Base-by-base conservation (phyloP, 2,888 invertebrate genomes). In the Cantharis flavilabris region DNA sequence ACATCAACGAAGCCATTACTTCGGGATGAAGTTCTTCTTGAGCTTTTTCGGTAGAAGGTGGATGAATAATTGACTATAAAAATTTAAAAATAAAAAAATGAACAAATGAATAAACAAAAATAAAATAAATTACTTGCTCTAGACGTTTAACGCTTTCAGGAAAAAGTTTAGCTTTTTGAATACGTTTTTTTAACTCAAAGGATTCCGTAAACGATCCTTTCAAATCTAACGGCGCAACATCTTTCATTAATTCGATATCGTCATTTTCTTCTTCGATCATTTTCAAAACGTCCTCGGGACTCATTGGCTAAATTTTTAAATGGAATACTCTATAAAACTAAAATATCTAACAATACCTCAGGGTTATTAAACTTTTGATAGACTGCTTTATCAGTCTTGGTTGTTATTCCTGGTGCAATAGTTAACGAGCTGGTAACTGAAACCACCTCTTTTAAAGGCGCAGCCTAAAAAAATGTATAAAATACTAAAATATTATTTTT, bases 1-100 rank as follows among this genome's bases (percentile, higher is more conserved):
- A 85, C 85, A 88, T 86, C 62, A 88, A 84, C 13, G 83, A 81
- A 1, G 87, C 87, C 76, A 88, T 81, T 7, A 86, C 81, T 83
- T 88, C 88, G 9, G 88, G 88, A 10, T 84, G 81, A 0, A 86
- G 81, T 78, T 88, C 88, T 3, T 83, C 81, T 74, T 82, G 82
- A 1, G 84, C 83, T 73, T 86, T 73, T 87, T 87, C 5, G 86
- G 84, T 4, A 33, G 83, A 82, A 18, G 85, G 82, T 26, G 81
- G 79, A 9, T 86, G 80, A 9, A 83, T 81, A 3, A 20, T 3
- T 20, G 86, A 82, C 83, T 86, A 14, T 20, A 3, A 49, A 30
- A 73, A n/a, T n/a, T n/a, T n/a, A 72, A 33, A 72, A 70, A 69
- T 69, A 16, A 16, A 16, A 67, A 79, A 62, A 26, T 11, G 69